Base-by-base conservation (phyloP, 2,797 vertebrate species). In the Triplophysa yarkandensis region DNA sequence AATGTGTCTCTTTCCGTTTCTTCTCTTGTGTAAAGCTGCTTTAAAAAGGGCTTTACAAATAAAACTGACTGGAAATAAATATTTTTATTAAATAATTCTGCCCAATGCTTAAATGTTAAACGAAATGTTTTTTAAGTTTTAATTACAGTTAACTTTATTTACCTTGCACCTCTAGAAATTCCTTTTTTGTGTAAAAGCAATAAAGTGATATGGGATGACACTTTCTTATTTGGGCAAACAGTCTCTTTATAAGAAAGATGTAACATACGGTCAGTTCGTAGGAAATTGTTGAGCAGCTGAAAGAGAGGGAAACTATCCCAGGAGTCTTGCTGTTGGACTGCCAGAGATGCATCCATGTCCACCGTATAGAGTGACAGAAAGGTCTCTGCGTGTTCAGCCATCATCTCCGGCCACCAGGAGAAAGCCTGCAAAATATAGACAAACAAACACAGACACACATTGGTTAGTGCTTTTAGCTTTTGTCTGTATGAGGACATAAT, bases 221-320 rank as follows among this genome's bases (percentile, higher is more conserved):
- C 14, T 25, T 10, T 25, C 2, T 11, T 52, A 10, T 48, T 50
- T 11, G 10, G 50, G 50, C 25, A 5, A 27, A 54, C 4, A 5
- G 23, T 27, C 23, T 4, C 21, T 30, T 30, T 30, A 30, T 3
- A 6, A 30, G n/a, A 4, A 6, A 36, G 57, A 43, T 60, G 1
- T 13, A 30, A 88, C 96, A 96, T 88, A 98, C 97, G 61, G 80
- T 98, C 95, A 32, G 89, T 92, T 79, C 91, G 90, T 75, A 98
- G 93, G 86, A 92, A 95, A 81, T 97, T 98, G 89, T 99, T 99
- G 81, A 96, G 92, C 58, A 98, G 91, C 81, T 99, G 97, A 86
- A 98, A 99, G 58, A 99, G 91, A 0, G 95, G 96, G 82, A 99
- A 98, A 82, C 94, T 96, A 83, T 95, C 93, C 97, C 97, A 98